Evolutionary conservation across 2,888 invertebrate species (phyloP).

Genomic region (Leptopilina myrica): DNA sequence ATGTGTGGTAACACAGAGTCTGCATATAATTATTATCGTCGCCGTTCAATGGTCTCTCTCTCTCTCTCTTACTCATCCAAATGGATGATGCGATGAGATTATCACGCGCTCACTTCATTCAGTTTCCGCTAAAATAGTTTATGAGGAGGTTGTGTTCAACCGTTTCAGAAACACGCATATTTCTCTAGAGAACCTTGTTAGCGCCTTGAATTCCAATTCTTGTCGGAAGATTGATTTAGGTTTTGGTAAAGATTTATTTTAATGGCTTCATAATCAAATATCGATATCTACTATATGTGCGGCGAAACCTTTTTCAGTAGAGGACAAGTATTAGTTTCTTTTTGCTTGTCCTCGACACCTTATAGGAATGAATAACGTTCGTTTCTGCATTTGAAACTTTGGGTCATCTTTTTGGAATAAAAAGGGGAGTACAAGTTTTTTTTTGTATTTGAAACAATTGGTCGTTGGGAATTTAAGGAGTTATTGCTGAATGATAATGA

Average conservation of each 20-base stretch:
- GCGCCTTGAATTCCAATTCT: constrained; percentile 27
- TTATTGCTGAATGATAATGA: no score
- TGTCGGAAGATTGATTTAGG: constrained; percentile 24
- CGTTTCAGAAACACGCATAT: constrained; percentile 10
- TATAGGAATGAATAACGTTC: no score
- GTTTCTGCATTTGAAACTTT: no score
- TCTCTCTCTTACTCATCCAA: neutral
- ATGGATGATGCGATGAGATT: constrained; percentile 5
- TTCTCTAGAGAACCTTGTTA: constrained; percentile 16
- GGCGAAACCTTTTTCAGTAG: neutral
- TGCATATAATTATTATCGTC: constrained; percentile 37
- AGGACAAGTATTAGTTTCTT: neutral
- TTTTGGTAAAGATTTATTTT: constrained; percentile 16
- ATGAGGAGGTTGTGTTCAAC: neutral
- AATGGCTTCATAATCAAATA: constrained; percentile 35
- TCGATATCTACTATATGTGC: neutral
- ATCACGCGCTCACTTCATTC: constrained; percentile 30
- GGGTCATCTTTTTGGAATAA: no score
- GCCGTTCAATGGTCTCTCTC: constrained; percentile 17
- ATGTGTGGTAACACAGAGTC: constrained; percentile 40
- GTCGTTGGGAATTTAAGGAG: no score
- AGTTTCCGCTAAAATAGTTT: constrained; percentile 33
- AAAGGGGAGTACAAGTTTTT: no score
- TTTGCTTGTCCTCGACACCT: neutral
- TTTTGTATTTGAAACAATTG: no score